Evolutionary conservation across 2,113 vertebrate genomes (phyloP), one percentile per base, ranked within the genome.

Genomic region (Crotalus horridus): DNA sequence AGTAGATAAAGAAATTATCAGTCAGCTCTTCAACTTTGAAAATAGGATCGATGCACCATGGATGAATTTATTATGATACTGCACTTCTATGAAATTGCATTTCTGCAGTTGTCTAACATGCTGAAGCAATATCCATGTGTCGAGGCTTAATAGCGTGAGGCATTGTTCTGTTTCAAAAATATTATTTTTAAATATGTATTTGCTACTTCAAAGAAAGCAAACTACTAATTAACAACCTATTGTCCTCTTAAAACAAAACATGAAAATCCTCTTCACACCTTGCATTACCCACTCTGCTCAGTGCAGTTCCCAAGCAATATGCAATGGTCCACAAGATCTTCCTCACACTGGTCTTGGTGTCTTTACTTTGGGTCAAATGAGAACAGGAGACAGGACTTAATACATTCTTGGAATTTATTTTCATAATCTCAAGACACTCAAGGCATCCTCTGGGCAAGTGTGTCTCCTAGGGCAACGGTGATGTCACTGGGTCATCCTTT

Each of bases 1-100:
- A 89, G 95, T 94, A 96, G 88, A 93, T 95, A 95, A 97, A 95
- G 90, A 93, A 97, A 94, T 94, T 85, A 92, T 55, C 90, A 91
- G 94, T 64, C 24, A 88, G 74, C 13, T 91, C 20, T 10, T 92
- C 59, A 46, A 86, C 20, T 54, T 39, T 89, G 89, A 56, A 92
- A 87, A 89, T 43, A 53, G 88, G 29, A 89, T 85, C 7, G 43
- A 85, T 59, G 26, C 17, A 6, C 53, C 39, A 39, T 85, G 69
- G 26, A 59, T 29, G 46, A 85, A 33, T 17, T 48, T 21, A 86
- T 15, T 15, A 26, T 58, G 33, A 58, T n/a, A 33, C 26, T 64
- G 4, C 74, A 39, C 15, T 54, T 88, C n/a, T 85, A 13, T 55
- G 58, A 13, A 92, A 92, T 81, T 81, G 24, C 23, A 46, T 29